Conservation (phyloP, 2,888 invertebrate genomes). For the Thereva unica region DNA sequence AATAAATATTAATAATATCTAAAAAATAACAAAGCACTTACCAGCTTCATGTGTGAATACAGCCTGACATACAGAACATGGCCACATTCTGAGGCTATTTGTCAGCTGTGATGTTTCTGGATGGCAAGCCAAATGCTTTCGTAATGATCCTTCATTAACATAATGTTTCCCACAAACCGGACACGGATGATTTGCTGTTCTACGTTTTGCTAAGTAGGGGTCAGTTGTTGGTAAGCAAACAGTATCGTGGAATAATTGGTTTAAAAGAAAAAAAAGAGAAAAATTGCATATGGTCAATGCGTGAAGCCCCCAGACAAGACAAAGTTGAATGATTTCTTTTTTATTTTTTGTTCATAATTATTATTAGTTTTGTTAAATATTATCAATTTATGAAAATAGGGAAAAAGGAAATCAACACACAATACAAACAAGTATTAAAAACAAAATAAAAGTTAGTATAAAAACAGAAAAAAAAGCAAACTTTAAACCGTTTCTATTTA, state of each 20-base stretch:
- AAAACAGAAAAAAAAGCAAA: too few relatives aligned
- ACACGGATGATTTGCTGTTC: slow-evolving; percentile 93
- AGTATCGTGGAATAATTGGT: slow-evolving; percentile 47
- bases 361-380: neutral
- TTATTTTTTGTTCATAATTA: slow-evolving; percentile 6
- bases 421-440: too few relatives aligned
- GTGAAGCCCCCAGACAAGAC: slow-evolving; percentile 43
- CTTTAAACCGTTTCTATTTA: neutral
- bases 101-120: slow-evolving; percentile 87
- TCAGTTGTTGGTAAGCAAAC: slow-evolving; percentile 61
- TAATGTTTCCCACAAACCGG: slow-evolving; percentile 95
- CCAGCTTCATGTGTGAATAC: slow-evolving; percentile 95
- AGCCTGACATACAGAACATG: slow-evolving; percentile 92
- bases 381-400: neutral
- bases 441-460: too few relatives aligned
- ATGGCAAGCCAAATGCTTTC: slow-evolving; percentile 92
- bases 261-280: slow-evolving; percentile 39
- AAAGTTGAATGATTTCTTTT: slow-evolving; percentile 6
- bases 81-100: slow-evolving; percentile 91
- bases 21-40: slow-evolving; percentile 57
- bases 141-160: slow-evolving; percentile 89
- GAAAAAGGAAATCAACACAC: neutral
- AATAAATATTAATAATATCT: slow-evolving; percentile 5
- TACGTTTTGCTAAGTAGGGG: slow-evolving; percentile 88
- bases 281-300: slow-evolving; percentile 48